Conservation (phyloP, 2,113 vertebrate genomes). For the Sciurus niger region DNA sequence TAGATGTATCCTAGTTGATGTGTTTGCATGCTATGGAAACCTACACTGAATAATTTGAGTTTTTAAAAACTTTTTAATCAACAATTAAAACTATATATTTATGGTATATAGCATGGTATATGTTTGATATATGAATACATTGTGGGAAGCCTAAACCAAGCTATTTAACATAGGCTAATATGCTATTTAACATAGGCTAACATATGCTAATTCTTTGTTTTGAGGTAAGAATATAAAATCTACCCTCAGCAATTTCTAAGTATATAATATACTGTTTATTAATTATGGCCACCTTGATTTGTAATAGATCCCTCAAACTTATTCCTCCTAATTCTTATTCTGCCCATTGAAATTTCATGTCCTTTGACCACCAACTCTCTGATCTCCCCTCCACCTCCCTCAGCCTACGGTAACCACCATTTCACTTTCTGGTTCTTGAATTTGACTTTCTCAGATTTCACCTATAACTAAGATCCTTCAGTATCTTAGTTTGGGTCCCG, state of each 20-base stretch:
- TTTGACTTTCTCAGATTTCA: background rate
- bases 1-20: background rate
- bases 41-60: background rate
- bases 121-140: background rate
- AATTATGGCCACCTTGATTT: background rate
- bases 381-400: fast-evolving
- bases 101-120: background rate
- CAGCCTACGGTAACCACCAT: background rate
- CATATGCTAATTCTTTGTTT: background rate
- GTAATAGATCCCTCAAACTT: background rate
- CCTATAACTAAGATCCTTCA: background rate
- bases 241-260: background rate
- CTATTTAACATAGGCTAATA: background rate
- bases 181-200: too few species aligned
- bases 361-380: background rate
- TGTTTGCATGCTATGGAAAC: background rate
- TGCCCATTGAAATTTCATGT: background rate
- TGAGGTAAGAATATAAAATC: background rate
- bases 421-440: background rate
- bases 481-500: background rate
- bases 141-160: background rate
- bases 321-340: background rate
- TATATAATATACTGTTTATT: background rate
- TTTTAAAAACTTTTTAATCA: background rate
- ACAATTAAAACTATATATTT: background rate